Conservation (phyloP, 2,797 vertebrate species). For the Harpagifer antarcticus region DNA sequence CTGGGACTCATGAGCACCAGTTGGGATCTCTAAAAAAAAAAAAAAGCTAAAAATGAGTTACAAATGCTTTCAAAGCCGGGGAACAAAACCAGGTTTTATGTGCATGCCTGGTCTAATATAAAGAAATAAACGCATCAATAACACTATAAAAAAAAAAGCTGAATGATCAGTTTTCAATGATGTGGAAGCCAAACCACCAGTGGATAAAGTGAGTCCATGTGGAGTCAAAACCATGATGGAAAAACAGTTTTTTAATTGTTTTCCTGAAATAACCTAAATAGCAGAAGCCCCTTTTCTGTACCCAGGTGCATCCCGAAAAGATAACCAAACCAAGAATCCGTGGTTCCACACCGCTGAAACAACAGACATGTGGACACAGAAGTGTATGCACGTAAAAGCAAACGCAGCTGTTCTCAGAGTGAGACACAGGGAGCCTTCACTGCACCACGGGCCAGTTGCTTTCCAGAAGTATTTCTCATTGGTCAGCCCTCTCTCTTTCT, state of each 20-base stretch:
- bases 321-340: slow-evolving; percentile 75
- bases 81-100: slow-evolving; percentile 37
- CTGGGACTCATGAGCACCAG: slow-evolving; percentile 45
- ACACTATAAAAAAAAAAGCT: slow-evolving; percentile 57
- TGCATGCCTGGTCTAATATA: slow-evolving; percentile 56
- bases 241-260: slow-evolving; percentile 41
- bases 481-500: slow-evolving; percentile 61
- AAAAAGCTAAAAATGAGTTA: slow-evolving; percentile 45
- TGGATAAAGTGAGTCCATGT: slow-evolving; percentile 77
- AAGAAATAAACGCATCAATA: slow-evolving; percentile 70
- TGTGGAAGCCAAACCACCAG: slow-evolving; percentile 78
- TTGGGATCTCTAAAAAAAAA: slow-evolving; percentile 23
- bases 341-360: slow-evolving; percentile 73
- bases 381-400: slow-evolving; percentile 64
- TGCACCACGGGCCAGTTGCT: slow-evolving; percentile 78
- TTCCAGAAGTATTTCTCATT: slow-evolving; percentile 71
- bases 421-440: slow-evolving; percentile 77
- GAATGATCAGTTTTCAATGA: slow-evolving; percentile 77
- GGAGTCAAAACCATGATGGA: slow-evolving; percentile 66
- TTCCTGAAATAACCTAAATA: slow-evolving; percentile 62
- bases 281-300: slow-evolving; percentile 47
- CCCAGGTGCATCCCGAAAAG: slow-evolving; percentile 72
- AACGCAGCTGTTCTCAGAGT: slow-evolving; percentile 78
- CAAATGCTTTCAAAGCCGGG: slow-evolving; percentile 37
- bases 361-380: slow-evolving; percentile 70